These are phyloP conservation scores for Spilogale gracilis DNA, from an alignment of 2,113 vertebrate genomes.

Conservation along the genomic window DNA sequence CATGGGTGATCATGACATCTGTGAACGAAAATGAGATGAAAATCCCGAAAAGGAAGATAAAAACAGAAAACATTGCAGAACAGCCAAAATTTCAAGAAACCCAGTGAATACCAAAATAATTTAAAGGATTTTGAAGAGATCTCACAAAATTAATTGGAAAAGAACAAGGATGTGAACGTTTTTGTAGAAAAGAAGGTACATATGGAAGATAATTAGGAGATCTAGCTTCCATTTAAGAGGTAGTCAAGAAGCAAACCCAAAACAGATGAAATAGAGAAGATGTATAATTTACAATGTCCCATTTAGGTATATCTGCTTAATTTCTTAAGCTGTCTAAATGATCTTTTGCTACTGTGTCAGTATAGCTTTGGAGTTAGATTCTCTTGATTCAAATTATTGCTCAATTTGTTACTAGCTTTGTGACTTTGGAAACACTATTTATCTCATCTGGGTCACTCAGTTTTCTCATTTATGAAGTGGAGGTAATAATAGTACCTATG, in stretches of 20 bases:
- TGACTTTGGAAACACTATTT: background rate
- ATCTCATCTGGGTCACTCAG: background rate
- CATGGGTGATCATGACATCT: background rate
- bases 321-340: background rate
- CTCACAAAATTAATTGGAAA: background rate
- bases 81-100: background rate
- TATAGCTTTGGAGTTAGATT: background rate
- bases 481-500: background rate
- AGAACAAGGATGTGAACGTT: background rate
- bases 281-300: background rate
- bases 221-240: background rate
- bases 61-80: conserved; percentile 11
- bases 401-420: background rate
- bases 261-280: background rate
- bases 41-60: background rate
- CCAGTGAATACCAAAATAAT: background rate
- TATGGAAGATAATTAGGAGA: background rate
- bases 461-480: conserved; percentile 16
- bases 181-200: background rate
- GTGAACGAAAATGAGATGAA: background rate
- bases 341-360: background rate
- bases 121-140: background rate
- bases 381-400: background rate
- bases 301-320: background rate
- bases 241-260: background rate